Percentiles rank a stretch among this genome's conserved stretches.
phyloP scores from a whole-genome alignment of 37 sponge, comb jelly and placozoan genomes.

The Agelas oroides region DNA sequence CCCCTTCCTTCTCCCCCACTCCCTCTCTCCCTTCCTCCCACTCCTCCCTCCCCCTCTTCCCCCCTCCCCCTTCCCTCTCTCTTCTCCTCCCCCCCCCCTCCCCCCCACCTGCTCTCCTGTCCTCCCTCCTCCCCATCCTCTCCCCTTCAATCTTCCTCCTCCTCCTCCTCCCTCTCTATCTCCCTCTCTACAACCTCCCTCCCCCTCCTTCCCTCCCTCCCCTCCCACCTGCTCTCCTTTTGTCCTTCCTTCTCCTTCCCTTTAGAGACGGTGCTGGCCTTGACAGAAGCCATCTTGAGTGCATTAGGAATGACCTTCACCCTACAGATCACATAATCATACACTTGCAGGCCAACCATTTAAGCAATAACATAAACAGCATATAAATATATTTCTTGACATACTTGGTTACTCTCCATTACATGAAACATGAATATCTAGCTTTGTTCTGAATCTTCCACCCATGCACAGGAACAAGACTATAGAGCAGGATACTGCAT shows the following conservation, averaged over 20 bases:
- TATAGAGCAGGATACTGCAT: too few species aligned
- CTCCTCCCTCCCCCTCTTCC: neutral
- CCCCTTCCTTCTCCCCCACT: too few species aligned
- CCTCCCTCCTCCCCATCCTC: neutral
- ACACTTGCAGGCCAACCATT: neutral
- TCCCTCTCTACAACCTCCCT: neutral
- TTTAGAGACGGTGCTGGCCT: neutral
- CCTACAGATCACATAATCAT: neutral
- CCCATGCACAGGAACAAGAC: too few species aligned
- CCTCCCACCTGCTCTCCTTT: neutral
- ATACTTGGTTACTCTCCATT: too few species aligned
- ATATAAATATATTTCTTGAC: too few species aligned
- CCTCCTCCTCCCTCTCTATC: neutral
- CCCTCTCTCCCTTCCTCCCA: too few species aligned
- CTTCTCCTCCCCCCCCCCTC: neutral
- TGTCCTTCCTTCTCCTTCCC: neutral
- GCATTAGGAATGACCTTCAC: slow-evolving; percentile 17
- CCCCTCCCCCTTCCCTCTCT: neutral
- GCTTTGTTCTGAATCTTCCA: too few species aligned
- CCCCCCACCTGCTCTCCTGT: neutral
- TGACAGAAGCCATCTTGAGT: slow-evolving; percentile 22
- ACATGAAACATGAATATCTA: too few species aligned
- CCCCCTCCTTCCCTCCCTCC: neutral
- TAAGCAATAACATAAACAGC: too few species aligned
- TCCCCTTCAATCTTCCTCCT: too few species aligned